Evolutionary conservation across 2,113 vertebrate species (phyloP), one percentile per base, ranked within the genome.

Genomic region (Cygnus buccinator): DNA sequence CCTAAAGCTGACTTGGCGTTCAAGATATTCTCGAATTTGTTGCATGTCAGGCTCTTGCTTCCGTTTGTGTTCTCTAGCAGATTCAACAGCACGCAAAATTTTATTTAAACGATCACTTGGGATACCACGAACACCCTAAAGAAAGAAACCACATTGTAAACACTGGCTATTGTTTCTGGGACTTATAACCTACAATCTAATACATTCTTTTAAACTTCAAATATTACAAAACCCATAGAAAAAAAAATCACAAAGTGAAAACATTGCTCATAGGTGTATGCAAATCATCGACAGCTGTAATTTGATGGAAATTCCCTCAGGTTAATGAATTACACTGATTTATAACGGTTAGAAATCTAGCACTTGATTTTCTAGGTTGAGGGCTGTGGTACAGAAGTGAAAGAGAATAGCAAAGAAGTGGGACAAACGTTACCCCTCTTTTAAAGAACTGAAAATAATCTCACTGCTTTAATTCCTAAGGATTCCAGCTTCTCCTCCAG

Each of bases 381-480:
- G 35, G 26, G 43, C 7, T 54, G 29, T 62, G 58, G 37, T 79
- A 58, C 11, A 61, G 28, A 29, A 92, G 19, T 29, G 25, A 93
- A 61, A 84, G 43, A 59, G 17, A 72, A 59, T 0, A 71, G 44
- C 31, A 50, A 26, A 78, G 13, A 58, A 63, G 54, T 4, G 9
- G 13, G n/a, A 58, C 16, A 66, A 82, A 84, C 20, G 63, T 35
- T 35, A 54, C 8, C 2, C 23, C 18, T 41, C 5, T 63, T 75
- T 48, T 26, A 71, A 84, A 37, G 61, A 81, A 93, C 81, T 90
- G n/a, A 79, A 28, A 93, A 79, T 62, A 71, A 84, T 95, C 98
- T 92, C 98, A 99, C 99, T 62, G 98, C 78, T 85, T 98, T 97
- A 94, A 99, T 97, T 82, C 99, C 99, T 33, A 99, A 95, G 70